Evolutionary conservation across 2,113 vertebrate genomes (phyloP).

Genomic region (Chascanopsetta lugubris): DNA sequence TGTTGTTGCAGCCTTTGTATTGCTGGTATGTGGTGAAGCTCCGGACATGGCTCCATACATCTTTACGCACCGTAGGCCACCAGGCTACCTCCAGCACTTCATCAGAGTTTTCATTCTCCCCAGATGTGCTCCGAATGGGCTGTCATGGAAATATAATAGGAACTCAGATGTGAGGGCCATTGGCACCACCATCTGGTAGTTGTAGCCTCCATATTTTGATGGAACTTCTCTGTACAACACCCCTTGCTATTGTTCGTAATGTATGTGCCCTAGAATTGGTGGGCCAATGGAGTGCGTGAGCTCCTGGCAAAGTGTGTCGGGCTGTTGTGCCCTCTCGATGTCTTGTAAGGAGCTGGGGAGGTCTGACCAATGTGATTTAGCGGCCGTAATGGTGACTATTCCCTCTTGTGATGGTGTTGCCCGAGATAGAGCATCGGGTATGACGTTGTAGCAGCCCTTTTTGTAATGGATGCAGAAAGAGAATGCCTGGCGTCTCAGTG

Average conservation of each 20-base stretch:
- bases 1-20: no score
- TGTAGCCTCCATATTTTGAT: neutral
- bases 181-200: neutral
- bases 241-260: neutral
- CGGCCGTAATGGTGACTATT: no score
- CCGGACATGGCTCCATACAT: no score
- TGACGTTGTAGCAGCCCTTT: neutral
- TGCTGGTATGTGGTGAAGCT: no score
- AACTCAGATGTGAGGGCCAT: neutral
- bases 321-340: neutral
- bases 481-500: neutral
- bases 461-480: neutral
- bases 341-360: neutral
- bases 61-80: no score
- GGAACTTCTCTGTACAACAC: neutral
- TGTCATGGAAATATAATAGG: neutral
- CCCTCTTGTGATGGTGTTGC: no score
- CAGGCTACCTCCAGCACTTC: no score
- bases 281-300: no score
- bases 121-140: neutral
- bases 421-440: neutral
- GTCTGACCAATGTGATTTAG: no score
- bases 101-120: neutral
- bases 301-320: no score
- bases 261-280: neutral